phyloP scores from a whole-genome alignment of 2,888 invertebrate species.

The Drosophila differens region DNA sequence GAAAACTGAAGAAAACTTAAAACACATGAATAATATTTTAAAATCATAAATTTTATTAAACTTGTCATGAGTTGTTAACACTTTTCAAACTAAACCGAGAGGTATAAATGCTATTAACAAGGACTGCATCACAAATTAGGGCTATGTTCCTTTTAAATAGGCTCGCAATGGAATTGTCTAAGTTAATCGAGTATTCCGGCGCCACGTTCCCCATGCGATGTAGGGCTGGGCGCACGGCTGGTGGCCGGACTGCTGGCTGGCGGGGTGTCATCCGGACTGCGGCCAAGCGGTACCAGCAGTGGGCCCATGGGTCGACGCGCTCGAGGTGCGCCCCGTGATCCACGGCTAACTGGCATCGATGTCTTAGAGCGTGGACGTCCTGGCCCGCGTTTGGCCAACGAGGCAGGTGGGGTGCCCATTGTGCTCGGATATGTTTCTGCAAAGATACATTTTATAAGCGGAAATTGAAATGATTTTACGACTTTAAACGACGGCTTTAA shows the following conservation, averaged over 20 bases:
- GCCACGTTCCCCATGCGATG: conserved; percentile 41
- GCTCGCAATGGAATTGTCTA: conserved; percentile 29
- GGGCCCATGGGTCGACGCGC: conserved; percentile 87
- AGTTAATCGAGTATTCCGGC: conserved; percentile 42
- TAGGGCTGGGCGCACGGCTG: conserved; percentile 84
- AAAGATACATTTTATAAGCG: conserved; percentile 19
- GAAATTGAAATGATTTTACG: conserved; percentile 1
- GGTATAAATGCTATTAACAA: conserved; percentile 29
- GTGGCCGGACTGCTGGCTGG: conserved; percentile 83
- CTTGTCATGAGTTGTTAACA: conserved; percentile 20
- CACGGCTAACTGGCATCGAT: conserved; percentile 88
- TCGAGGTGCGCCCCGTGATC: conserved; percentile 87
- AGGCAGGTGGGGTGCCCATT: conserved; percentile 59
- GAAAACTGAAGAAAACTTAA: background rate
- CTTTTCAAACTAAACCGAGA: conserved; percentile 2
- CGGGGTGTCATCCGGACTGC: conserved; percentile 84
- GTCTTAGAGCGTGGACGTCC: conserved; percentile 89
- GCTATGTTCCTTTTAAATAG: conserved; percentile 2
- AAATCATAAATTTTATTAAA: conserved; percentile 15
- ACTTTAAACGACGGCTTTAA: conserved; percentile 4
- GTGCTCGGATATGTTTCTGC: conserved; percentile 43
- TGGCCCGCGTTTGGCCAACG: conserved; percentile 88
- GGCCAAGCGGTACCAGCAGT: conserved; percentile 84
- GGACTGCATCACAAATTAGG: conserved; percentile 22
- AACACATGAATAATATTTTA: background rate